Evolutionary conservation across 2,888 invertebrate species (phyloP), one percentile per base, ranked within the genome.

Genomic region (Lycaena phlaeas): DNA sequence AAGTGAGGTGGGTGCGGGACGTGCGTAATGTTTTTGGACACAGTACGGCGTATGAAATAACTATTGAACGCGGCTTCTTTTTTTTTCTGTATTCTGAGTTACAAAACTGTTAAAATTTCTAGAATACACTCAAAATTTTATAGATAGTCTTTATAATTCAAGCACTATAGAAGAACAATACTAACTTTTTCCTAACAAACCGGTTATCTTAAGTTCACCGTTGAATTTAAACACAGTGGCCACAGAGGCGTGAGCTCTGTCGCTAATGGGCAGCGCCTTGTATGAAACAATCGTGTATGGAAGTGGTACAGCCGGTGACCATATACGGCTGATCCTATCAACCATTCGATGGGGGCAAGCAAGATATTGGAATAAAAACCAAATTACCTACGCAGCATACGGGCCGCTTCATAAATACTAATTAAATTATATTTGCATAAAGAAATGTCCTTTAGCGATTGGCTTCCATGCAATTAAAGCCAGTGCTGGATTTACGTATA

Each of bases 281-380:
- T 52, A 51, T 44, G 47, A 50, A 56, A 55, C 50, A 46, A 51
- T 50, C 53, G 51, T 46, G 49, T 51, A 56, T 52, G 51, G 52
- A 51, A 57, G 52, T 55, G 41, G 54, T 48, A 43, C 46, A 43
- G 44, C 52, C 25, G 39, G 48, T 52, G 36, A 28, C 52, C 53
- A 36, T 58, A 53, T 51, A 54, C 38, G 51, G 53, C 15, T 36
- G 41, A 48, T 46, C 41, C 43, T 46, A 48, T 51, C 44, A 14
- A 43, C 39, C 43, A 44, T 40, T 37, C 44, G 40, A 38, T 43
- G 40, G 38, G 36, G 36, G 40, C 48, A 45, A 49, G 46, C 44
- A 46, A 45, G 43, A 42, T 45, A 18, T 14, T 18, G 6, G 37
- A 34, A 26, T 27, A 27, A 44, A 42, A 39, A 29, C 44, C 31